These are phyloP conservation scores for Pithys albifrons DNA, from an alignment of 2,113 vertebrate genomes.

Conservation along the genomic window DNA sequence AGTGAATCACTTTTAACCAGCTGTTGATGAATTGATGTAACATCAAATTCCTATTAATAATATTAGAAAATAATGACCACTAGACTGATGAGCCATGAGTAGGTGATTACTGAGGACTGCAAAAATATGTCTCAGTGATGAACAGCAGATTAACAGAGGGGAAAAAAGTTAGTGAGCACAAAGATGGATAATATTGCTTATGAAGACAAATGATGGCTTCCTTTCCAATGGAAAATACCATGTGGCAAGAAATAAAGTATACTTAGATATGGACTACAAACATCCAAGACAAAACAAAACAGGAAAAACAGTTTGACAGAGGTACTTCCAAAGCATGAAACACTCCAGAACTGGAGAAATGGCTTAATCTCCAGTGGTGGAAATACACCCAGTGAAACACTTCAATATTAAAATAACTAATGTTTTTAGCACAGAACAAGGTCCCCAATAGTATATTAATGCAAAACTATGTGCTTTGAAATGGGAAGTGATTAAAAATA, in stretches of 20 bases:
- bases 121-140: background rate
- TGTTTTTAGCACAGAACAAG: background rate
- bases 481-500: constrained; percentile 30
- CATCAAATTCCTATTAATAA: background rate
- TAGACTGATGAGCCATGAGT: background rate
- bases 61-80: background rate
- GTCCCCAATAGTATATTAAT: background rate
- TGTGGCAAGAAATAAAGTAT: background rate
- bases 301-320: background rate
- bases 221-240: background rate
- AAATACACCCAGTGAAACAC: background rate
- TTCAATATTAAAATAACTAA: background rate
- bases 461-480: background rate
- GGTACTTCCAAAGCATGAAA: background rate
- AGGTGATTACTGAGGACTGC: background rate
- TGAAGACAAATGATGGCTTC: background rate
- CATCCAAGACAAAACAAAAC: background rate
- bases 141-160: background rate
- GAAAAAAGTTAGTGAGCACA: background rate
- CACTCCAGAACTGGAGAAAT: background rate
- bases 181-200: background rate
- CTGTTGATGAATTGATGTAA: background rate
- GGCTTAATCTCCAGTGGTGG: background rate
- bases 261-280: background rate
- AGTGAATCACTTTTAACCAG: constrained; percentile 4